Base-by-base conservation (phyloP, 2,797 vertebrate species). In the Acrocephalus scirpaceus region DNA sequence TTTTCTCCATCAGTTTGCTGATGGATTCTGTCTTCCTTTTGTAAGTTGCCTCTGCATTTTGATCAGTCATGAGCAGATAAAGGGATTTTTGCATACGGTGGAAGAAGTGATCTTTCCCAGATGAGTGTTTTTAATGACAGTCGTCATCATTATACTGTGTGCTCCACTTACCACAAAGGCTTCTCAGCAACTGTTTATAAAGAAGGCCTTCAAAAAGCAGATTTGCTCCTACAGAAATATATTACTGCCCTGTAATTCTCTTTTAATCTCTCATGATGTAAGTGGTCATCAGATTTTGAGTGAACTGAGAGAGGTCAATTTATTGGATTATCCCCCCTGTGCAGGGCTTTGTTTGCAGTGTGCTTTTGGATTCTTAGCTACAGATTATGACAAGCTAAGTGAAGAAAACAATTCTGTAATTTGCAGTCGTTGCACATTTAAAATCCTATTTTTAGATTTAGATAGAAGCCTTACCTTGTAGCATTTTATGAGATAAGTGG, bases 251-350 rank as follows among this genome's bases (percentile, higher is more conserved):
- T 84, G 65, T 91, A 88, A 90, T 90, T 94, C 72, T 95, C 70
- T 75, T 91, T 81, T 93, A 88, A 95, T 92, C 85, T 93, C 70
- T 88, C 72, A 27, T 75, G 58, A 90, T 93, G 89, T 90, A 87
- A 88, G 56, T 51, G 34, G 50, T 91, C 89, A 88, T 93, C 89
- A 96, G 87, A 91, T 95, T 95, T 80, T 72, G 84, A 94, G 47
- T 91, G 92, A 90, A 90, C 51, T 25, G 79, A 69, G 72, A 78
- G 78, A 93, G 58, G 72, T 87, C 58, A 54, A 70, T 94, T 87
- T 83, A 90, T 85, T 96, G 93, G 81, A 89, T 95, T 95, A 96
- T 88, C 72, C 40, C 40, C 32, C 36, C 74, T 73, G 48, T 3
- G 1, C 51, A 72, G 56, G 84, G 81, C 91, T 94, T 93, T 92